These are phyloP conservation scores for Stegastes partitus DNA, from an alignment of 2,113 vertebrate genomes.

Conservation along the genomic window DNA sequence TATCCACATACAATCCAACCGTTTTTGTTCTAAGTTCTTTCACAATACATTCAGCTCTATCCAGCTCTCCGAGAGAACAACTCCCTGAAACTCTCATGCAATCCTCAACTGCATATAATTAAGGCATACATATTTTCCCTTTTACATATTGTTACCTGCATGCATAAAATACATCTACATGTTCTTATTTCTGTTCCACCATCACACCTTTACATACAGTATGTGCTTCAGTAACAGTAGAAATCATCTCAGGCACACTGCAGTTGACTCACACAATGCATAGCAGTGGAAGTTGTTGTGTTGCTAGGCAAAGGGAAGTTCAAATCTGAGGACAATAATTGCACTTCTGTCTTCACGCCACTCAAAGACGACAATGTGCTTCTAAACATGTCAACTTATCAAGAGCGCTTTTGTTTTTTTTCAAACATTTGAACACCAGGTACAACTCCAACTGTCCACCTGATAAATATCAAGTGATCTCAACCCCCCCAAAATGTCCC, in stretches of 20 bases:
- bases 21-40: slow-evolving; percentile 39
- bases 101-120: slow-evolving; percentile 60
- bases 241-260: slow-evolving; percentile 50
- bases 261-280: slow-evolving; percentile 50
- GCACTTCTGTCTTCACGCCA: slow-evolving; percentile 60
- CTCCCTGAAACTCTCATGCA: slow-evolving; percentile 50
- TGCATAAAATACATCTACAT: slow-evolving; percentile 59
- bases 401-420: slow-evolving; percentile 42
- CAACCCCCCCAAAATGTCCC: slow-evolving; percentile 37
- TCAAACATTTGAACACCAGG: slow-evolving; percentile 19
- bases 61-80: slow-evolving; percentile 40
- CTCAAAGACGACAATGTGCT: slow-evolving; percentile 50
- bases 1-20: slow-evolving; percentile 32
- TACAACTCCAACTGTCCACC: slow-evolving; percentile 44
- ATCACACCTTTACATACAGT: slow-evolving; percentile 59
- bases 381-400: slow-evolving; percentile 43
- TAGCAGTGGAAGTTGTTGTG: slow-evolving; percentile 48
- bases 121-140: slow-evolving; percentile 69
- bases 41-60: slow-evolving; percentile 39
- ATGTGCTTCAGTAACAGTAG: slow-evolving; percentile 65
- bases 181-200: slow-evolving; percentile 49
- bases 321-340: slow-evolving; percentile 51
- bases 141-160: slow-evolving; percentile 67
- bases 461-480: slow-evolving; percentile 61
- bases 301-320: slow-evolving; percentile 39